Percentiles rank a stretch among this genome's conserved stretches.
Conservation (phyloP, 2,888 invertebrate genomes). For the Apamea anceps region DNA sequence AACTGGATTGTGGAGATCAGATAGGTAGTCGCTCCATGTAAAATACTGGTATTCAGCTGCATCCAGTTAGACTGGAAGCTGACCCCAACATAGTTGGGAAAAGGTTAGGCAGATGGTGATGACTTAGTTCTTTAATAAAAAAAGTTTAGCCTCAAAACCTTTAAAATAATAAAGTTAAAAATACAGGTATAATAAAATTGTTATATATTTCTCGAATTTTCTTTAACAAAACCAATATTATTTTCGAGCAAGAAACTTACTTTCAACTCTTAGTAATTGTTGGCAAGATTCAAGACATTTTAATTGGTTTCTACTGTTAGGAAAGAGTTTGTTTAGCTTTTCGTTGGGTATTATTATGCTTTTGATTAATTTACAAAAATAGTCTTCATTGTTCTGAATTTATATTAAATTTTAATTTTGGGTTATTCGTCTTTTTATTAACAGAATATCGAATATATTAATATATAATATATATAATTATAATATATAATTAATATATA, state of each 20-base stretch:
- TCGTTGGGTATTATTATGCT: conserved; percentile 11
- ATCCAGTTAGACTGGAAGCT: too few relatives aligned
- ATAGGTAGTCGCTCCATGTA: too few relatives aligned
- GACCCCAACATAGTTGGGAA: too few relatives aligned
- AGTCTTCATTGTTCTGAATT: background rate
- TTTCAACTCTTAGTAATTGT: conserved; percentile 33
- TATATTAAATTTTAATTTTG: background rate
- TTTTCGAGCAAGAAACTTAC: conserved; percentile 38
- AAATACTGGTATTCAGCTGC: too few relatives aligned
- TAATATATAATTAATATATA: too few relatives aligned
- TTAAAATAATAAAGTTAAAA: background rate
- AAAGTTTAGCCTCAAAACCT: background rate
- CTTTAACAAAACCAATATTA: conserved; percentile 53
- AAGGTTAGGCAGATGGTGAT: too few relatives aligned
- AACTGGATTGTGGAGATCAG: too few relatives aligned
- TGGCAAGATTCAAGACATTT: conserved; percentile 40
- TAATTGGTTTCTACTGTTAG: conserved; percentile 46
- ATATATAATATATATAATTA: too few relatives aligned
- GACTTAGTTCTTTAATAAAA: background rate
- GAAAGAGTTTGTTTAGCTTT: conserved; percentile 36
- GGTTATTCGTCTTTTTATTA: background rate
- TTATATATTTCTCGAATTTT: conserved; percentile 41
- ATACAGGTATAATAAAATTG: background rate
- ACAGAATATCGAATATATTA: too few relatives aligned
- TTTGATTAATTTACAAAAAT: conserved; percentile 23